Evolutionary conservation across 2,888 invertebrate species (phyloP).

Genomic region (Lissonota sp.): DNA sequence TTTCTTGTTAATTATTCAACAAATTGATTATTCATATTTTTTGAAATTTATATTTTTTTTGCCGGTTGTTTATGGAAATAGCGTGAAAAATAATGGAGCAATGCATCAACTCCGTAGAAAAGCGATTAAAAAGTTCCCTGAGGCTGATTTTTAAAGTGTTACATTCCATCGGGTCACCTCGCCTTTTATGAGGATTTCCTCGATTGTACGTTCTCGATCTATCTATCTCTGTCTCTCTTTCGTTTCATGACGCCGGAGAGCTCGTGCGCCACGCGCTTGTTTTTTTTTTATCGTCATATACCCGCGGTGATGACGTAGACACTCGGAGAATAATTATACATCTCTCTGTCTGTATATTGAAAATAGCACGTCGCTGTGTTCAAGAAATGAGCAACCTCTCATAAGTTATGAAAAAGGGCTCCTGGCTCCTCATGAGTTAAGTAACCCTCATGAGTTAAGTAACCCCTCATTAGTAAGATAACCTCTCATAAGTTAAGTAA

Average conservation of each 20-base stretch:
- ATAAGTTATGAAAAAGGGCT: no score
- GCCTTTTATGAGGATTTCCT: conserved; percentile 74
- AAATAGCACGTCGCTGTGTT: no score
- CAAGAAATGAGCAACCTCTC: no score
- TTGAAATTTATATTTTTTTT: no score
- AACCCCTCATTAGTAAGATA: no score
- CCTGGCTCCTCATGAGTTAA: no score
- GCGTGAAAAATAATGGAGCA: conserved; percentile 3
- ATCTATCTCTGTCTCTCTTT: conserved; percentile 36
- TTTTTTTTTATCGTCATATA: conserved; percentile 54
- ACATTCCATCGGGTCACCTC: conserved; percentile 57
- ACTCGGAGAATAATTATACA: conserved; percentile 12
- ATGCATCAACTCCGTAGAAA: conserved; percentile 18
- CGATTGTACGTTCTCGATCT: conserved; percentile 62
- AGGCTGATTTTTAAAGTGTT: conserved; percentile 25
- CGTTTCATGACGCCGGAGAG: conserved; percentile 47
- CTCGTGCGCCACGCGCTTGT: conserved; percentile 52
- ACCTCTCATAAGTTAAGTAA: no score
- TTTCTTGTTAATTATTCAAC: no score
- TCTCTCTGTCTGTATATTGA: conserved; percentile 17
- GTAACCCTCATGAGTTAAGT: no score
- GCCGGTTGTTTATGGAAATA: not conserved
- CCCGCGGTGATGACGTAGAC: conserved; percentile 54
- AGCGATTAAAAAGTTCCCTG: conserved; percentile 42
- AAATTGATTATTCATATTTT: no score